Evolutionary conservation across 30 jellyfish, hydroid and myxozoan species (phyloP).

Genomic region (Hydra vulgaris): DNA sequence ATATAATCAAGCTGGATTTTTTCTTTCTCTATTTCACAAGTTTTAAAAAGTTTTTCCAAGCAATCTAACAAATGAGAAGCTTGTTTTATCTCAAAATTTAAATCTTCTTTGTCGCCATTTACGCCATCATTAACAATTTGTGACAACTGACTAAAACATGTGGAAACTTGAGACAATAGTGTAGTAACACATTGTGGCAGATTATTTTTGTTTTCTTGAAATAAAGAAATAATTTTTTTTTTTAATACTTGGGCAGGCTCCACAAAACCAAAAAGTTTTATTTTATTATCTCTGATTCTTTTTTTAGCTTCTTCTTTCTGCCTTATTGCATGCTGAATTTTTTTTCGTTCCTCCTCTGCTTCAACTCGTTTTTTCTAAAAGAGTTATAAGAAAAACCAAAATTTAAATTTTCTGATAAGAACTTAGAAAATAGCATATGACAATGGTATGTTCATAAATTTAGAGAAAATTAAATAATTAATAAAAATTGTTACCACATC

Average conservation of each 20-base stretch:
- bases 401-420: too few species aligned
- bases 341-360: background rate
- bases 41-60: conserved; percentile 5
- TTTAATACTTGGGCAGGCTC: background rate
- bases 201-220: background rate
- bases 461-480: too few species aligned
- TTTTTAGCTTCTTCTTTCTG: background rate
- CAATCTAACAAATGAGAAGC: background rate
- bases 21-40: conserved; percentile 28
- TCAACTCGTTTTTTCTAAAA: background rate
- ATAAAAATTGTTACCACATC: too few species aligned
- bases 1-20: conserved; percentile 29
- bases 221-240: background rate
- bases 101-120: background rate
- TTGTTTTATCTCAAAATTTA: background rate
- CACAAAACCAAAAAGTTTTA: background rate
- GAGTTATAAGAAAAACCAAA: too few species aligned
- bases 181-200: conserved; percentile 1
- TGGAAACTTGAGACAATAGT: conserved; percentile 5
- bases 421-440: too few species aligned
- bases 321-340: background rate
- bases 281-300: background rate
- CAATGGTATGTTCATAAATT: too few species aligned
- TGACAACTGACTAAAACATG: background rate
- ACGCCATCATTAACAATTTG: background rate